These are phyloP conservation scores for Galeruca laticollis DNA, from an alignment of 2,888 invertebrate species.

Conservation along the genomic window DNA sequence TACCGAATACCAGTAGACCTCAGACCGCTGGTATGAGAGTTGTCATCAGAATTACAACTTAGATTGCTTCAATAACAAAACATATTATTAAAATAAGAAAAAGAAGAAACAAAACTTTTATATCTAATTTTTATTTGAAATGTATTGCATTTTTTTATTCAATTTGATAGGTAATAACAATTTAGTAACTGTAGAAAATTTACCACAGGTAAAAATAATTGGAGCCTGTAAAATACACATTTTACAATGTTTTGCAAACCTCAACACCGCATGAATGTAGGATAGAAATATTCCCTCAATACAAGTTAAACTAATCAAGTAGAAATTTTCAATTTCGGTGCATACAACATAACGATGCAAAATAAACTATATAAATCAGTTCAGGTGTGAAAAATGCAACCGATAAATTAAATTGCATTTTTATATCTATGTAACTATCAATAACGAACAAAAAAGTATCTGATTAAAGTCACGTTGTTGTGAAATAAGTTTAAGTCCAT, in stretches of 20 bases:
- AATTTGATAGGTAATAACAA: no score
- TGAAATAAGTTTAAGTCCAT: neutral
- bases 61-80: no score
- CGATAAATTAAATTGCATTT: conserved; percentile 2
- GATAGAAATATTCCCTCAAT: neutral
- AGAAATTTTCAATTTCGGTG: neutral
- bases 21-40: no score
- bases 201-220: neutral
- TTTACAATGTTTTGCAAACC: neutral
- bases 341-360: neutral
- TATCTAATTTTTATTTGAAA: no score
- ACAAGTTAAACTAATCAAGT: neutral
- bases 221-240: neutral
- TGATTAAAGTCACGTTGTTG: neutral
- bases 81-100: no score
- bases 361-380: neutral
- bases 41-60: no score
- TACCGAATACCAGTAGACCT: no score
- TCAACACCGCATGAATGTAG: neutral
- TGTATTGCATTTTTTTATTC: no score
- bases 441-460: neutral
- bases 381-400: neutral
- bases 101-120: no score
- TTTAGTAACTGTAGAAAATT: no score
- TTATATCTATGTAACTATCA: neutral